Evolutionary conservation across 2,888 invertebrate species (phyloP).

Genomic region (Falcaria lacertinaria): DNA sequence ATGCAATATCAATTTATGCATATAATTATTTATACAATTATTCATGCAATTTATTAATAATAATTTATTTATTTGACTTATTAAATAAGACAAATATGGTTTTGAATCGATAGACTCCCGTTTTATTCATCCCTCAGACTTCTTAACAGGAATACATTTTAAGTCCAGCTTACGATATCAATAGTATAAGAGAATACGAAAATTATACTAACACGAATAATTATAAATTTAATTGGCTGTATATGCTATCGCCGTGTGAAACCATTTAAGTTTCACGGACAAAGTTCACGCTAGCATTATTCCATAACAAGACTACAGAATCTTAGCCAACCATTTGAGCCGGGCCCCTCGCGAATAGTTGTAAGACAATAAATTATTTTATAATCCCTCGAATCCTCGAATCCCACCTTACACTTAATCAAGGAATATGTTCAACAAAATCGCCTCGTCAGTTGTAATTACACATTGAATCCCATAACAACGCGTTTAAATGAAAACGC

Average conservation of each 20-base stretch:
- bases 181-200: too few relatives aligned
- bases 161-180: too few relatives aligned
- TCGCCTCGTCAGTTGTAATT: slow-evolving; percentile 73
- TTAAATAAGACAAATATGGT: too few relatives aligned
- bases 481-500: background rate
- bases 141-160: too few relatives aligned
- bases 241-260: slow-evolving; percentile 42
- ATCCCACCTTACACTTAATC: slow-evolving; percentile 67
- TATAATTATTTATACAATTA: too few relatives aligned
- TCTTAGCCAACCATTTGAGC: slow-evolving; percentile 61
- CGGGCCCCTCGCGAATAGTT: slow-evolving; percentile 64
- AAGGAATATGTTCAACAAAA: slow-evolving; percentile 61
- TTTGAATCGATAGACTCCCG: too few relatives aligned
- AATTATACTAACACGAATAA: too few relatives aligned
- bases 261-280: slow-evolving; percentile 56
- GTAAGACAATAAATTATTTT: slow-evolving; percentile 76
- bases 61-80: too few relatives aligned
- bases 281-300: slow-evolving; percentile 59
- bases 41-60: too few relatives aligned
- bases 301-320: slow-evolving; percentile 57
- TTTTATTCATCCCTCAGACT: too few relatives aligned
- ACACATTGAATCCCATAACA: slow-evolving; percentile 41
- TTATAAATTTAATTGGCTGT: too few relatives aligned
- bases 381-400: slow-evolving; percentile 58
- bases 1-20: too few relatives aligned